Evolutionary conservation across 2,888 invertebrate species (phyloP), one percentile per base, ranked within the genome.

Genomic region (Drosophila picticornis): DNA sequence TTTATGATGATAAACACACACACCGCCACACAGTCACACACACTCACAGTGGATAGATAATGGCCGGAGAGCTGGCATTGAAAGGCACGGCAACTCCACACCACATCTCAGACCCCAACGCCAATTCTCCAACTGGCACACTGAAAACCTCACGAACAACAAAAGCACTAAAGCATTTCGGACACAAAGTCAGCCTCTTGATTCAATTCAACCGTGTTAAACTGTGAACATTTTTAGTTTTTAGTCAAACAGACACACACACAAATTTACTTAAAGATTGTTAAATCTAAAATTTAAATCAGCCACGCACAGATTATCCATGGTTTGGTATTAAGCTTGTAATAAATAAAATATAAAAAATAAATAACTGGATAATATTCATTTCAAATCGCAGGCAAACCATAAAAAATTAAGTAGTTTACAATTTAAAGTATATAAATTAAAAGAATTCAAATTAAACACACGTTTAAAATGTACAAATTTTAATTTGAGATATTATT

Each of bases 1-100:
- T 90, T 89, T 84, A 87, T 88, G 84, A 84, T 82, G 88, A 85
- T 84, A 80, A 78, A 75, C 81, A 74, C 61, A 77, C 61, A 70
- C 58, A 63, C 55, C 57, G 29, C 36, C 64, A 62, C 40, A 25
- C 46, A 63, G 48, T 10, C 31, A 72, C 25, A n/a, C 40, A 25
- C 16, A 25, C 46, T 25, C 22, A 16, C 46, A 46, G 25, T 25
- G 22, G 29, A 40, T 43, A 57, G 66, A 62, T 55, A 76, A 71
- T 64, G 59, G 73, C 43, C 58, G 46, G n/a, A 50, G 31, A 34
- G 69, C 48, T 67, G 53, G 31, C 34, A 19, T 55, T 36, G 22
- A 57, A 31, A 10, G 68, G 32, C 32, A n/a, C 50, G 36, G 36
- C 74, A 59, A 51, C 31, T 31, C 22, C 40, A 2, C n/a, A n/a